These are phyloP conservation scores for Lagodon rhomboides DNA, from an alignment of 2,797 vertebrate genomes.

Conservation along the genomic window DNA sequence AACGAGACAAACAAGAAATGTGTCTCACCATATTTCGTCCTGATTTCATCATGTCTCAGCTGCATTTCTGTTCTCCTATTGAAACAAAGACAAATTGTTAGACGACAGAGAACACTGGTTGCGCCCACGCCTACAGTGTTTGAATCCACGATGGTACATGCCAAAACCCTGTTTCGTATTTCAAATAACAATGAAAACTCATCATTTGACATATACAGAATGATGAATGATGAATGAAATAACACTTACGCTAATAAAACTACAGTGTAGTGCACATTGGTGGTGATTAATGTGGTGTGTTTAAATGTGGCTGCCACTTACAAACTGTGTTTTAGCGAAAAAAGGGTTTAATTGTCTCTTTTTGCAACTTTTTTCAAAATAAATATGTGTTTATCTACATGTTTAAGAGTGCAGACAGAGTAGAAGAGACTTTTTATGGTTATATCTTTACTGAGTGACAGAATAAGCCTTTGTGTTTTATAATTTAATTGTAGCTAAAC, in stretches of 20 bases:
- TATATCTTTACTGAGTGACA: not conserved
- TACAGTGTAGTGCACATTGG: too few species aligned
- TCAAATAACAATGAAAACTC: not conserved
- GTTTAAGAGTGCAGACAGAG: not conserved
- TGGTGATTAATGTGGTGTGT: not conserved
- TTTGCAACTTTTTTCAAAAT: too few species aligned
- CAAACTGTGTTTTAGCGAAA: slow-evolving; percentile 9
- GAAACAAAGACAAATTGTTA: slow-evolving; percentile 52
- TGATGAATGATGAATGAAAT: not conserved
- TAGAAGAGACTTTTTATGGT: not conserved
- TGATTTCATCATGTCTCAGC: slow-evolving; percentile 94
- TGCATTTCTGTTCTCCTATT: slow-evolving; percentile 95
- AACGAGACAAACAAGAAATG: slow-evolving; percentile 5
- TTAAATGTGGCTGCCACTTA: not conserved
- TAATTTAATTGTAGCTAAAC: not conserved
- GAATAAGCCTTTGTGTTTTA: not conserved
- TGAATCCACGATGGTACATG: not conserved
- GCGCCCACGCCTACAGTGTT: not conserved
- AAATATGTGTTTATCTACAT: not conserved
- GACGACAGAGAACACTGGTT: slow-evolving; percentile 31
- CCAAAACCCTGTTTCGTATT: not conserved
- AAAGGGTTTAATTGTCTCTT: not conserved
- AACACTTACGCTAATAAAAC: not conserved
- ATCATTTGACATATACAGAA: not conserved
- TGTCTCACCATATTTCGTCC: slow-evolving; percentile 93